A percentile compares a stretch with the other conserved stretches of the same genome.
Evolutionary conservation across 2,888 invertebrate species (phyloP).

Genomic region (Chamaedrilus cognettii): DNA sequence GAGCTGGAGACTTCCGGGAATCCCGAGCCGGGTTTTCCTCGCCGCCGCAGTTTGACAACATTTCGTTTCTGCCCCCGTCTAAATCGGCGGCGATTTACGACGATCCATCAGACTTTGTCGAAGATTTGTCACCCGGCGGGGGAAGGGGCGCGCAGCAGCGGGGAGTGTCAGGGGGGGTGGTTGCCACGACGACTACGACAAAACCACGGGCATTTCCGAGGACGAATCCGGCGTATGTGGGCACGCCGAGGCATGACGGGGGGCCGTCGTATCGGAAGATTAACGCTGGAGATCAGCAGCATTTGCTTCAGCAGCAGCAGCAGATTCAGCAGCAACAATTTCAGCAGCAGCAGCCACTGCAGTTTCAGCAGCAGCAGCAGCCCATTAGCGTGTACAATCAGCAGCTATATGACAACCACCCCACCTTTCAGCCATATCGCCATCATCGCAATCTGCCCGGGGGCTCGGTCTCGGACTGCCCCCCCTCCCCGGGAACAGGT

Average conservation of each 20-base stretch:
- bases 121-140: constrained; percentile 21
- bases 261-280: constrained; percentile 47
- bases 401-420: not conserved
- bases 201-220: constrained; percentile 56
- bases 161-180: not conserved
- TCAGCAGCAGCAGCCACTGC: constrained; percentile 25
- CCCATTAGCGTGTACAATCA: no score
- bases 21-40: not conserved
- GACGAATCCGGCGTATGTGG: constrained; percentile 57
- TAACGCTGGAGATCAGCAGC: not conserved
- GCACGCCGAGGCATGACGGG: constrained; percentile 43
- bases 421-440: no score
- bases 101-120: constrained; percentile 26
- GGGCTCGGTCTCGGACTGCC: not conserved
- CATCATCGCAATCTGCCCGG: not conserved
- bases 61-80: not conserved
- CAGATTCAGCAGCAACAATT: no score
- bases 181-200: constrained; percentile 36
- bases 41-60: not conserved
- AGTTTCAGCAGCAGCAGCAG: not conserved
- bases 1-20: no score
- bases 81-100: not conserved
- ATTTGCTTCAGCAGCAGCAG: not conserved
- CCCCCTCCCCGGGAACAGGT: not conserved
- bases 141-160: constrained; percentile 24